Evolutionary conservation across 1,140 invertebrate species (phyloP).

Genomic region (Penaeus vannamei): DNA sequence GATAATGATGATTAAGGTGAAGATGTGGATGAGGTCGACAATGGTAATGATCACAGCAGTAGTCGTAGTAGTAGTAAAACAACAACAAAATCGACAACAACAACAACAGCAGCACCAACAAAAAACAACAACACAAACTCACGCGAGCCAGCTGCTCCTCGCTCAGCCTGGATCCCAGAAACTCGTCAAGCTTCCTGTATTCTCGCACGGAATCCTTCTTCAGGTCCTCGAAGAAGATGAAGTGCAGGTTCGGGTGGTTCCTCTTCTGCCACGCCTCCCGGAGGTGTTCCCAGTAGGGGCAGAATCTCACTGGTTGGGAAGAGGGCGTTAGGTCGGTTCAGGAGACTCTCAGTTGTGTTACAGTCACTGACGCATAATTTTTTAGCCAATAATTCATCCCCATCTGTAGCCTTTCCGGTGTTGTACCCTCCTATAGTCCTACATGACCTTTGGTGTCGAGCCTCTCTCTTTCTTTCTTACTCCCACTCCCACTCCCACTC

Average conservation of each 20-base stretch:
- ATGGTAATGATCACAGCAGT: too few species aligned
- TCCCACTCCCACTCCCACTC: too few species aligned
- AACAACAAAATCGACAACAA: not conserved
- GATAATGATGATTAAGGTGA: too few species aligned
- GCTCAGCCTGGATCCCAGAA: slow-evolving; percentile 10
- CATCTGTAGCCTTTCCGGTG: too few species aligned
- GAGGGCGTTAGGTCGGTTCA: too few species aligned
- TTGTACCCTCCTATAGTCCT: too few species aligned
- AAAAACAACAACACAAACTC: not conserved
- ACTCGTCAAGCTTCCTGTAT: not conserved
- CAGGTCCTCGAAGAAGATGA: slow-evolving; percentile 44
- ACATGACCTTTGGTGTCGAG: too few species aligned
- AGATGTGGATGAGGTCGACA: too few species aligned
- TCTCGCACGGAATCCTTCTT: slow-evolving; percentile 16
- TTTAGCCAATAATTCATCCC: too few species aligned
- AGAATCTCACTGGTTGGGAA: not conserved
- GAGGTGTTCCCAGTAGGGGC: slow-evolving; percentile 50
- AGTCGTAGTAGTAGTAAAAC: not conserved
- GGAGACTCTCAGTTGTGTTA: too few species aligned
- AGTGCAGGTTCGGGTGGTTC: slow-evolving; percentile 75
- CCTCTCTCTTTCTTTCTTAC: too few species aligned
- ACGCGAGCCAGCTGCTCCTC: slow-evolving; percentile 8
- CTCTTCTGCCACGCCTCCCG: slow-evolving; percentile 80
- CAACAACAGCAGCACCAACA: not conserved
- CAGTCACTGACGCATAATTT: too few species aligned